Conservation (phyloP, 2,797 vertebrate species). For the Artibeus jamaicensis region DNA sequence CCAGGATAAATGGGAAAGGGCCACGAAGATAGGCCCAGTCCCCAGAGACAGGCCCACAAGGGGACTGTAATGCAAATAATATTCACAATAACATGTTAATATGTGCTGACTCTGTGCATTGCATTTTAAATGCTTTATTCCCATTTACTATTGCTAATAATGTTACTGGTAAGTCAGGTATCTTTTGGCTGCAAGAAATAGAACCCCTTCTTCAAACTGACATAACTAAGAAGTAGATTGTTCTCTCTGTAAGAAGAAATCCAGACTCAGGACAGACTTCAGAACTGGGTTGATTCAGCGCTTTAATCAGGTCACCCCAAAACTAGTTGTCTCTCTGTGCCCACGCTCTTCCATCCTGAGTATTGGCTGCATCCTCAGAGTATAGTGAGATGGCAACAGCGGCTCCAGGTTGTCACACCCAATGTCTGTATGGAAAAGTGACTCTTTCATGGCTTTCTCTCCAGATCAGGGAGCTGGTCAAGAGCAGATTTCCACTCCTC, state of each 20-base stretch:
- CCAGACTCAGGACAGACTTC: neutral
- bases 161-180: neutral
- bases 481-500: neutral
- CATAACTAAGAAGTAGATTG: neutral
- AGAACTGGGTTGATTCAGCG: neutral
- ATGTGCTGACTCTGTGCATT: neutral
- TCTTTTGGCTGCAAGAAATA: neutral
- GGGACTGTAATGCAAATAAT: neutral
- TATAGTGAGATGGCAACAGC: neutral
- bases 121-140: neutral
- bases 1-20: neutral
- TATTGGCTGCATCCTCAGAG: neutral
- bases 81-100: neutral
- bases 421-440: neutral
- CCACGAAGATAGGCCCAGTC: neutral
- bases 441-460: neutral
- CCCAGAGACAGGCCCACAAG: neutral
- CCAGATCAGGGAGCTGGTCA: neutral
- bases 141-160: neutral
- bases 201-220: neutral
- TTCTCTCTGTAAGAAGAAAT: neutral
- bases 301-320: neutral
- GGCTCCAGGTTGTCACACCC: neutral
- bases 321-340: neutral
- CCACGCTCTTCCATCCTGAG: neutral